These are phyloP conservation scores for Enteromius anoplus DNA, from an alignment of 2,797 vertebrate species.

Conservation along the genomic window DNA sequence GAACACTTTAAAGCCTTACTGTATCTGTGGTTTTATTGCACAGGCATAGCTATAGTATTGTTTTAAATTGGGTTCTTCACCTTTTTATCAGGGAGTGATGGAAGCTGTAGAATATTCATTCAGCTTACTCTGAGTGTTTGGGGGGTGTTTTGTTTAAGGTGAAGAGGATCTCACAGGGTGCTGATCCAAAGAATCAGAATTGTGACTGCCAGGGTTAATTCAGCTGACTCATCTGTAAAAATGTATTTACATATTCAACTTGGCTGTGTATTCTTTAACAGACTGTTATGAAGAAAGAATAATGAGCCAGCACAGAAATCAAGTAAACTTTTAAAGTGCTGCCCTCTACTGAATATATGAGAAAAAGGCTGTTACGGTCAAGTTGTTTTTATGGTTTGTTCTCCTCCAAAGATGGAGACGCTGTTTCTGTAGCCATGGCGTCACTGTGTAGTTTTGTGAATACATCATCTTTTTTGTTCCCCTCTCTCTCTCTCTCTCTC, in stretches of 20 bases:
- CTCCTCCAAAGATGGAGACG: background rate
- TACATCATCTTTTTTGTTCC: background rate
- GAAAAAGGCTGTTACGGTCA: background rate
- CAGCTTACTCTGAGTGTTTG: background rate
- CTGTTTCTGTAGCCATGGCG: slow-evolving; percentile 1
- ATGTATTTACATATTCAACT: background rate
- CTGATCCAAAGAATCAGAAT: slow-evolving; percentile 9
- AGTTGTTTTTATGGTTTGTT: slow-evolving; percentile 2
- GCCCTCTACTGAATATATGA: slow-evolving; percentile 18
- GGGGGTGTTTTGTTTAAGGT: background rate
- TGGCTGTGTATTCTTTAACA: background rate
- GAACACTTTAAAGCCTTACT: slow-evolving; percentile 31
- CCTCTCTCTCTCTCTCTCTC: too few relatives aligned
- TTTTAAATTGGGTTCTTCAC: slow-evolving; percentile 4
- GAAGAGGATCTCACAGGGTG: background rate
- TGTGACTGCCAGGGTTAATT: background rate
- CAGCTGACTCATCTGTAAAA: slow-evolving; percentile 12
- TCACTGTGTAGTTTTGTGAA: slow-evolving; percentile 18
- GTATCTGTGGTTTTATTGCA: slow-evolving; percentile 22
- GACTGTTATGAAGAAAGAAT: background rate
- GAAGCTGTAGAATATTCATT: background rate
- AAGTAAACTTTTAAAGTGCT: slow-evolving; percentile 10
- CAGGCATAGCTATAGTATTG: background rate
- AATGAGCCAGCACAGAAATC: background rate
- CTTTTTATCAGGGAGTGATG: background rate